A percentile compares a stretch with the other conserved stretches of the same genome.
phyloP scores from a whole-genome alignment of 92 coral and sea anemone genomes.

The Nematostella vectensis region DNA sequence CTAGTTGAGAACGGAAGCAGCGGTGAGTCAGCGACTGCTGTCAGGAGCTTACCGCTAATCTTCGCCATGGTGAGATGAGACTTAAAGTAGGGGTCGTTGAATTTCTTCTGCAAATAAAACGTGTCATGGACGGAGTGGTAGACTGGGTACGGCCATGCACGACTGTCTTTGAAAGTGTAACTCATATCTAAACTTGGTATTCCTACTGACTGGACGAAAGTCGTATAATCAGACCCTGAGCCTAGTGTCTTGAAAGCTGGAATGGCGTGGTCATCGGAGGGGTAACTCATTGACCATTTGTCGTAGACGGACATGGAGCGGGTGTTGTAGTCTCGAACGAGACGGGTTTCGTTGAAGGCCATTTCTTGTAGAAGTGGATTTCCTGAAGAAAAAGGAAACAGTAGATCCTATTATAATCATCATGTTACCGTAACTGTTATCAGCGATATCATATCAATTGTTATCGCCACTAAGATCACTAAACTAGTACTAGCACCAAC shows the following conservation, averaged over 20 bases:
- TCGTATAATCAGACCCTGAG: constrained; percentile 31
- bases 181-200: constrained; percentile 62
- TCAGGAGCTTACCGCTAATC: constrained; percentile 36
- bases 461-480: too few species aligned
- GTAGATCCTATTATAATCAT: too few species aligned
- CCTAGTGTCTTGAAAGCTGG: constrained; percentile 37
- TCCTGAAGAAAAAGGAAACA: too few species aligned
- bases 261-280: constrained; percentile 21
- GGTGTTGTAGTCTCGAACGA: constrained; percentile 41
- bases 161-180: constrained; percentile 30
- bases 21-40: constrained; percentile 50
- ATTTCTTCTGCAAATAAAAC: constrained; percentile 53
- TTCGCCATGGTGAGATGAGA: constrained; percentile 53
- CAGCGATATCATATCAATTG: too few species aligned
- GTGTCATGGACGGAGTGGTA: constrained; percentile 74
- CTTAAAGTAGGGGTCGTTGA: constrained; percentile 58
- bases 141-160: constrained; percentile 38
- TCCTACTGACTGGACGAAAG: constrained; percentile 41
- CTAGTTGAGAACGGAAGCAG: constrained; percentile 50
- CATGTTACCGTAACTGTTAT: too few species aligned
- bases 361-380: constrained; percentile 41
- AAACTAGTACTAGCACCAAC: too few species aligned
- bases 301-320: constrained; percentile 27
- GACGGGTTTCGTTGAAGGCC: constrained; percentile 24
- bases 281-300: constrained; percentile 35